Base-by-base conservation (phyloP, 2,113 vertebrate genomes). In the Aramus guarauna region DNA sequence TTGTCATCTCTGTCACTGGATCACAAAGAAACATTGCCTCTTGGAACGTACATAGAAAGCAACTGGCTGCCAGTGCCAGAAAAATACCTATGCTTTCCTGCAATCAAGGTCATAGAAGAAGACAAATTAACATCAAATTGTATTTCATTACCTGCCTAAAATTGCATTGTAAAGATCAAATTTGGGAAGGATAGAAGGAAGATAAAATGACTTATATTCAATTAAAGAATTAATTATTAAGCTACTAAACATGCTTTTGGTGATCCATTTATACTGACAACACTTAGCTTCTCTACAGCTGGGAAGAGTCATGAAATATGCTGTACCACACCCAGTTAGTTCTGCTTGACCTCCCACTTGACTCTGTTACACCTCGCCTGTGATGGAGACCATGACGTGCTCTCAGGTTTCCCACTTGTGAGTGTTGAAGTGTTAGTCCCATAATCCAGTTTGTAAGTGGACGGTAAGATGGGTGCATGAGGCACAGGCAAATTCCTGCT, bases 371-470 rank as follows among this genome's bases (percentile, higher is more conserved):
- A 98, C 98, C 98, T 98, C 6, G 64, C 92, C 90, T 97, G 96
- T 97, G 97, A 98, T 92, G 92, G 96, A 96, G 97, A 97, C 96
- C 95, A 96, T 96, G 97, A 97, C 78, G 95, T 91, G 68, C 94
- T 97, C 96, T 96, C 92, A 94, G 95, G 82, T 92, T 96, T 96
- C 93, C 92, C 97, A 98, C 98, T 98, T 97, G 85, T 8, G 77
- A 94, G 97, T 80, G 98, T 91, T 98, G 98, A 98, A 98, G 98
- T 98, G 98, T 98, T 96, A 98, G 98, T 96, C 97, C 88, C 93
- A 79, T 92, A 97, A 98, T 97, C 97, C 97, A 95, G 93, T 93
- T 96, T 96, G 88, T 96, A 96, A 98, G 97, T 94, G 95, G 95
- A 63, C 81, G 78, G 93, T 92, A 91, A 87, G 91, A 95, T 91